Evolutionary conservation across 2,113 vertebrate species (phyloP).

Genomic region (Octodon degus): DNA sequence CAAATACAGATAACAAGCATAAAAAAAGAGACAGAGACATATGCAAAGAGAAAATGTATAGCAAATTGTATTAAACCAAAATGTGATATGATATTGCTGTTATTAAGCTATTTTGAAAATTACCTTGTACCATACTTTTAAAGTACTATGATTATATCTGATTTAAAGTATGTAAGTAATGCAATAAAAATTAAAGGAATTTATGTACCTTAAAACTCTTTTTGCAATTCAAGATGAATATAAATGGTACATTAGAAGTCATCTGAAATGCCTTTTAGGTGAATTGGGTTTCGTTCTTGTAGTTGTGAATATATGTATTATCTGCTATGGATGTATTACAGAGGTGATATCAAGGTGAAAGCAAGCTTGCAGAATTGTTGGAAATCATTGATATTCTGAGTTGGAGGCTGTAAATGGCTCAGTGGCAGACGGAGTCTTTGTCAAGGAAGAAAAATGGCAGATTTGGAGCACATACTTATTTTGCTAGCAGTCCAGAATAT

Average conservation of each 20-base stretch:
- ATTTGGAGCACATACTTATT: constrained; percentile 89
- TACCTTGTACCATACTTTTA: constrained; percentile 15
- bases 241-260: constrained; percentile 76
- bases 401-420: constrained; percentile 94
- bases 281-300: constrained; percentile 75
- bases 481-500: constrained; percentile 87
- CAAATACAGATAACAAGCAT: neutral
- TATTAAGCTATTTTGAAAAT: constrained; percentile 53
- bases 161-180: constrained; percentile 49
- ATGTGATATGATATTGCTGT: constrained; percentile 9
- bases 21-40: neutral
- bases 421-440: constrained; percentile 98
- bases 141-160: constrained; percentile 63
- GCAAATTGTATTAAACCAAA: constrained; percentile 40
- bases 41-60: neutral
- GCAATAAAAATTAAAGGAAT: constrained; percentile 47
- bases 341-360: constrained; percentile 97
- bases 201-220: constrained; percentile 61
- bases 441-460: constrained; percentile 98
- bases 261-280: constrained; percentile 83
- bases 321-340: constrained; percentile 87
- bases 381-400: constrained; percentile 99
- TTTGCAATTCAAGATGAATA: constrained; percentile 71
- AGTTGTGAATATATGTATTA: constrained; percentile 84
- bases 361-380: constrained; percentile 90